These are phyloP conservation scores for Euura lappo DNA, from an alignment of 1,140 invertebrate species.

Conservation along the genomic window DNA sequence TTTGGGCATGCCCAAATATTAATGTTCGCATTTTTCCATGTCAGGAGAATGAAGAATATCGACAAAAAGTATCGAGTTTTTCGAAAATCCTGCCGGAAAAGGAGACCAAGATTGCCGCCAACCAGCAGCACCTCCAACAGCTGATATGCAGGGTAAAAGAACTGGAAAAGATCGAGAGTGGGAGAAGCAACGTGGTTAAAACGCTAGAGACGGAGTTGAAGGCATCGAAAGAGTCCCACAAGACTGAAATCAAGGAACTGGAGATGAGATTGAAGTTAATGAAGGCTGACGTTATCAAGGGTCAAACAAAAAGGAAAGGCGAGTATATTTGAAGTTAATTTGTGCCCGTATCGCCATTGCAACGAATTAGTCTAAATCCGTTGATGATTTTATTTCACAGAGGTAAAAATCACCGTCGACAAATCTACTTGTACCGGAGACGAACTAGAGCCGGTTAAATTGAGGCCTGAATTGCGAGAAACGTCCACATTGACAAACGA, in stretches of 20 bases:
- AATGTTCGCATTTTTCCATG: neutral
- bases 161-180: constrained; percentile 24
- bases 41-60: constrained; percentile 31
- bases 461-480: constrained; percentile 11
- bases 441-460: neutral
- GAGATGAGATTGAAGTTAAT: constrained; percentile 30
- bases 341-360: neutral
- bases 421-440: neutral
- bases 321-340: constrained; percentile 8
- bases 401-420: neutral
- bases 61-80: constrained; percentile 24
- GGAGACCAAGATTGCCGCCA: constrained; percentile 31
- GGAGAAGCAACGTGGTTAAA: constrained; percentile 11
- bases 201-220: neutral
- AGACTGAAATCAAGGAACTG: constrained; percentile 26
- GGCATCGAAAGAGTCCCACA: neutral
- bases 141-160: constrained; percentile 37
- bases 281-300: constrained; percentile 12
- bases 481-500: constrained; percentile 36
- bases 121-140: constrained; percentile 38
- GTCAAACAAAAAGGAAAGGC: constrained; percentile 18
- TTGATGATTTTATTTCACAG: neutral
- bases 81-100: constrained; percentile 21
- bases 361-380: neutral
- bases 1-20: constrained; percentile 5